phyloP scores from a whole-genome alignment of 1,140 invertebrate genomes.

The Tetramorium alpestre region DNA sequence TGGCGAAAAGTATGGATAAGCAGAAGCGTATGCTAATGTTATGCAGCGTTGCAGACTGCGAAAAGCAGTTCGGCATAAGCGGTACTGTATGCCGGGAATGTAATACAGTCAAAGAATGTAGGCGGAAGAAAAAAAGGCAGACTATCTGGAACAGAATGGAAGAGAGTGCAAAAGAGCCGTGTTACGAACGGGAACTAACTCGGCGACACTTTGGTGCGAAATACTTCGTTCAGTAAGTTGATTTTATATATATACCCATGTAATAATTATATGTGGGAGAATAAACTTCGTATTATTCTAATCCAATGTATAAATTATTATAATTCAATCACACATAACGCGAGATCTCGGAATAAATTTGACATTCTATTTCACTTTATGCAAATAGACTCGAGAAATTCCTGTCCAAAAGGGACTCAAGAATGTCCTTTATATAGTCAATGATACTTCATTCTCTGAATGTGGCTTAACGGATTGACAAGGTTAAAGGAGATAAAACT shows the following conservation, averaged over 20 bases:
- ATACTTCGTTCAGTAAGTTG: neutral
- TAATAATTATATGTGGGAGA: neutral
- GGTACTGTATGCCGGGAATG: conserved; percentile 16
- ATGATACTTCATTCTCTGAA: neutral
- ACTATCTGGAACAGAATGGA: neutral
- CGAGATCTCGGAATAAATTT: neutral
- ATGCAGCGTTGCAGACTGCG: conserved; percentile 28
- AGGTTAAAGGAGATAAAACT: neutral
- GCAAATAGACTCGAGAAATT: neutral
- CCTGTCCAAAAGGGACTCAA: no score
- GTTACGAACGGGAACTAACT: conserved; percentile 15
- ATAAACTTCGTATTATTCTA: neutral
- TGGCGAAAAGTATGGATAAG: conserved; percentile 17
- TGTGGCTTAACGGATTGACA: neutral
- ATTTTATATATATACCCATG: neutral
- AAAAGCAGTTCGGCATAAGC: conserved; percentile 39
- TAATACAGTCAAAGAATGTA: conserved; percentile 47
- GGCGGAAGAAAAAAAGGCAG: conserved; percentile 1
- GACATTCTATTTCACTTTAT: neutral
- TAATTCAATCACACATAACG: neutral
- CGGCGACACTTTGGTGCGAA: neutral
- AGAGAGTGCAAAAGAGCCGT: conserved; percentile 13
- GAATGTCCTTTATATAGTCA: neutral
- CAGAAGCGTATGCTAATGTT: conserved; percentile 40
- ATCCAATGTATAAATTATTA: neutral